Base-by-base conservation (phyloP, 2,888 invertebrate genomes). In the Caenorhabditis imperialis region DNA sequence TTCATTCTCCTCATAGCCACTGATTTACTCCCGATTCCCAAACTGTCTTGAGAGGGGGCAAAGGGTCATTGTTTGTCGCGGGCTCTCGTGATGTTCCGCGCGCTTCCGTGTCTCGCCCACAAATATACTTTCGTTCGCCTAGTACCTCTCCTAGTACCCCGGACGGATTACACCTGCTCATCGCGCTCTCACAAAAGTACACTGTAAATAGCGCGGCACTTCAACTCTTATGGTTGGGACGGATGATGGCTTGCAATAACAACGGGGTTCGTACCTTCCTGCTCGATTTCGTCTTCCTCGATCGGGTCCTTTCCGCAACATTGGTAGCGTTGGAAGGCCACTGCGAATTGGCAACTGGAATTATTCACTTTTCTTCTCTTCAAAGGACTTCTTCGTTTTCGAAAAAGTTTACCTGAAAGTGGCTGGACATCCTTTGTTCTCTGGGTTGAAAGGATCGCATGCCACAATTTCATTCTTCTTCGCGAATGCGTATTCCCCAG, bases 301-400 rank as follows among this genome's bases (percentile, higher is more conserved):
- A 84, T 79, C n/a, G 83, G 79, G 55, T 84, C 84, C 27, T 86
- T 86, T 40, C 85, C 85, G 57, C 85, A 85, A 42, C 85, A 85
- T 51, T 85, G 85, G 57, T 85, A 85, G 2, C 85, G 55, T 61
- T 85, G 85, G 58, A 83, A 84, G 12, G 81, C 78, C 27, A 81
- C 69, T 3, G 85, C 79, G 38, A 80, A 85, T 40, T 85, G 85
- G 45, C 85, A 85, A 14, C 71, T 63, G 37, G 7, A 58, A 33
- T 16, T 14, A 22, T n/a, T n/a, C n/a, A n/a, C n/a, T n/a, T n/a
- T n/a, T n/a, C n/a, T n/a, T n/a, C n/a, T n/a, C n/a, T n/a, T n/a
- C n/a, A n/a, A n/a, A n/a, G n/a, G n/a, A n/a, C n/a, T n/a, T n/a
- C n/a, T n/a, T n/a, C n/a, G n/a, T n/a, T n/a, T n/a, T n/a, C 10